Base-by-base conservation (phyloP, 2,888 invertebrate species). In the Eupithecia inturbata region DNA sequence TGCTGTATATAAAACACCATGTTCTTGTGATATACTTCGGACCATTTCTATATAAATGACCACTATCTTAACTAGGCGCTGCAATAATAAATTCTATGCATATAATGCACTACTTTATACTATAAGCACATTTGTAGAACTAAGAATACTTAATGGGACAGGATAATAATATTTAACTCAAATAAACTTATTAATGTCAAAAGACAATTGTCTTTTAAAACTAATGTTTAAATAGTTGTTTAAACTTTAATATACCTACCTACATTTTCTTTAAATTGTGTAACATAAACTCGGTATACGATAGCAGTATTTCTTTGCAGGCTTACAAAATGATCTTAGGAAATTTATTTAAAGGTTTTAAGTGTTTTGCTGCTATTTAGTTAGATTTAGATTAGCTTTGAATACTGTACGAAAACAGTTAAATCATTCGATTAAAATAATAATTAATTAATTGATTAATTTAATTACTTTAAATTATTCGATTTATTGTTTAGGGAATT, bases 21-120 rank as follows among this genome's bases (percentile, higher is more conserved):
- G 69, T 67, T 77, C 77, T 77, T 79, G 78, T 79, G 80, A 80
- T 78, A 80, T 72, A 70, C 73, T 73, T 76, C 70, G 80, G 80
- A 80, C 80, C 78, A 80, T 79, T 79, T 81, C 76, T 82, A 80
- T 80, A 78, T 76, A 79, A 78, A 68, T 85, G 85, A 86, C 86
- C 84, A 85, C 80, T 79, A 71, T 72, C 36, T 77, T 73, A 68
- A 68, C 76, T 81, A 82, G 80, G 76, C 80, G 73, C 81, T 41
- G 76, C 76, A 77, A 68, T 72, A 78, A 71, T 64, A 71, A 74
- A 72, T 36, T 68, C 41, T 72, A 73, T 73, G 85, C 85, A 84
- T 87, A 68, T 74, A 83, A 87, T 87, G 84, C 85, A 86, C 85
- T 71, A 73, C 60, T 76, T 71, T 74, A 63, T 62, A 31, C 66